Percentiles rank a stretch among this genome's conserved stretches.
Evolutionary conservation across 2,113 vertebrate species (phyloP).

Genomic region (Desmodus rotundus): DNA sequence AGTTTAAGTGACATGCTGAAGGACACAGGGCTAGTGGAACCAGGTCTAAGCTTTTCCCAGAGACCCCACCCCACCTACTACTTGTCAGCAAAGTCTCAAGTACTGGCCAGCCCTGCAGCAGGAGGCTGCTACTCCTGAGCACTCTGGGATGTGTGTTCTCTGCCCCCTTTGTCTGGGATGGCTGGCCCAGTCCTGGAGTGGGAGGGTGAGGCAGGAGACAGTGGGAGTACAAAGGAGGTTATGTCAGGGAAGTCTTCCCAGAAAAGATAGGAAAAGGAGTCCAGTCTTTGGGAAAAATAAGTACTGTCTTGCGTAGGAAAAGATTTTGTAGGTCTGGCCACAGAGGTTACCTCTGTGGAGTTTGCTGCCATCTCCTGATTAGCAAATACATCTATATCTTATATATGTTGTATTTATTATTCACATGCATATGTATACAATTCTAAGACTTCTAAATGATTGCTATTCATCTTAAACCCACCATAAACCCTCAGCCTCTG

Average conservation of each 20-base stretch:
- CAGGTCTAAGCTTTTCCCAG: background rate
- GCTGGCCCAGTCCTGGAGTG: background rate
- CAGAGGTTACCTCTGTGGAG: constrained; percentile 4
- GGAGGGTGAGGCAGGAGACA: background rate
- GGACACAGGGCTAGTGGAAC: background rate
- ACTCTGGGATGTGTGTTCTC: too few species aligned
- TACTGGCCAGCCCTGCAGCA: background rate
- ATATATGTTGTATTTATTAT: background rate
- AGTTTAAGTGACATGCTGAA: background rate
- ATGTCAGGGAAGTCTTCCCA: background rate
- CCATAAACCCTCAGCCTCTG: background rate
- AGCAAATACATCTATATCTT: background rate
- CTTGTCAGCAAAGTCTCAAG: background rate
- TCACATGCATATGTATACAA: background rate
- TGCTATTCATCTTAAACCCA: background rate
- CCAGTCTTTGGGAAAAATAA: background rate
- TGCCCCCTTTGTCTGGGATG: background rate
- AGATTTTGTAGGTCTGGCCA: background rate
- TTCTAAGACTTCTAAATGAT: background rate
- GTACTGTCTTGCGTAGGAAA: background rate
- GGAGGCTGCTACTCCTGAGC: background rate
- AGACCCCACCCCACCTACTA: background rate
- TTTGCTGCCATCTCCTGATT: constrained; percentile 53
- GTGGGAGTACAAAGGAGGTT: background rate
- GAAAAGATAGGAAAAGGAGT: background rate